A percentile compares a stretch with the other conserved stretches of the same genome.
These are phyloP conservation scores for Dinocampus coccinellae DNA, from an alignment of 2,888 invertebrate genomes.

Conservation along the genomic window DNA sequence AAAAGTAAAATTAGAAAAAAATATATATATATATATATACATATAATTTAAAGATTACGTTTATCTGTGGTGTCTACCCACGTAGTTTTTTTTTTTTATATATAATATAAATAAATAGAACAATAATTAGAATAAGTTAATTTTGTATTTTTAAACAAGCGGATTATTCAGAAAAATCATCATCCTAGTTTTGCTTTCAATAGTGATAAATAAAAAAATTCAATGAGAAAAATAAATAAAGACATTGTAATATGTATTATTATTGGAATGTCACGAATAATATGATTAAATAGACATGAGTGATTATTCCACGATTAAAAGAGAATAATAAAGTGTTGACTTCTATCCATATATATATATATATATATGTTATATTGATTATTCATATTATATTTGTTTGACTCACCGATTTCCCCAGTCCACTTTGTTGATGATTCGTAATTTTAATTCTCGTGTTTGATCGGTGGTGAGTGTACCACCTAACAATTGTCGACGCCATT, in stretches of 20 bases:
- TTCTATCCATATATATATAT: background rate
- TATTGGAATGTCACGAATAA: background rate
- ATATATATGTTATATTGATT: background rate
- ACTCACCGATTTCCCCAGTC: constrained; percentile 97
- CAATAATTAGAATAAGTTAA: background rate
- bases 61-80: background rate
- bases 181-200: background rate
- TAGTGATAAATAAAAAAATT: background rate
- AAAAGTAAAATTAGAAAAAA: background rate
- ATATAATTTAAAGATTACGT: background rate
- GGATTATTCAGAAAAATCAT: constrained; percentile 20
- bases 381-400: background rate
- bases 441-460: constrained; percentile 87
- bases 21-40: no score
- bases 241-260: background rate
- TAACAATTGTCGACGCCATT: constrained; percentile 86
- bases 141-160: background rate
- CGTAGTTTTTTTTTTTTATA: background rate
- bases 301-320: background rate
- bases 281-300: background rate
- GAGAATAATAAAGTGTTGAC: constrained; percentile 2
- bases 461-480: constrained; percentile 92
- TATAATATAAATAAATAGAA: background rate
- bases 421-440: constrained; percentile 90
- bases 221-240: background rate